Conservation (phyloP, 2,888 invertebrate species). For the Alloplasta piceator region DNA sequence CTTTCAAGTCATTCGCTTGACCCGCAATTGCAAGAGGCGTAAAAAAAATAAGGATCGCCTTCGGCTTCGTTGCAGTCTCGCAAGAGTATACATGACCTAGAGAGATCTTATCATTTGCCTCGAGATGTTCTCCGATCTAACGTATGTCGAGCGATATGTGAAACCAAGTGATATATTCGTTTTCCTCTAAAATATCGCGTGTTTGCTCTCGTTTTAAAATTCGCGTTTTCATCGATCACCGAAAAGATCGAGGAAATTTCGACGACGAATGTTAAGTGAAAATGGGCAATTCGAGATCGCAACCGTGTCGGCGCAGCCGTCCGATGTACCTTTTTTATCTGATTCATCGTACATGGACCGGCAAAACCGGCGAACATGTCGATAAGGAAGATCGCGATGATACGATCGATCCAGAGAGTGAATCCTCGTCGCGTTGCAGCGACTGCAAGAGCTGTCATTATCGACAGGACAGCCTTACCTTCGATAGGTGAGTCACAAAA, state of each 20-base stretch:
- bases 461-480: constrained; percentile 78
- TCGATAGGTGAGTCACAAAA: constrained; percentile 78
- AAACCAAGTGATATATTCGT: background rate
- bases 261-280: constrained; percentile 10
- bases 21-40: constrained; percentile 77
- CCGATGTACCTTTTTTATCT: constrained; percentile 87
- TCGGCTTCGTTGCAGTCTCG: constrained; percentile 21
- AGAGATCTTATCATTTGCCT: constrained; percentile 51
- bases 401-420: constrained; percentile 76
- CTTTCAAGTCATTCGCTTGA: constrained; percentile 75
- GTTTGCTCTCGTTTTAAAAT: background rate
- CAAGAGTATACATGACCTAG: constrained; percentile 43
- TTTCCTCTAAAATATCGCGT: constrained; percentile 10
- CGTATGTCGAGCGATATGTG: background rate
- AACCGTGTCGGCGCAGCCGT: constrained; percentile 74
- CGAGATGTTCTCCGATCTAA: constrained; percentile 1
- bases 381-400: constrained; percentile 68
- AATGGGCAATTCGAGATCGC: constrained; percentile 79
- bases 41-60: constrained; percentile 58
- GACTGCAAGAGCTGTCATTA: constrained; percentile 79
- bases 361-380: constrained; percentile 81
- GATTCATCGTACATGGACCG: constrained; percentile 89
- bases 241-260: background rate
- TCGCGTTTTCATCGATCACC: constrained; percentile 5
- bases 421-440: constrained; percentile 78